These are phyloP conservation scores for Isotomurus palustris DNA, from an alignment of 2,888 invertebrate species.

Conservation along the genomic window DNA sequence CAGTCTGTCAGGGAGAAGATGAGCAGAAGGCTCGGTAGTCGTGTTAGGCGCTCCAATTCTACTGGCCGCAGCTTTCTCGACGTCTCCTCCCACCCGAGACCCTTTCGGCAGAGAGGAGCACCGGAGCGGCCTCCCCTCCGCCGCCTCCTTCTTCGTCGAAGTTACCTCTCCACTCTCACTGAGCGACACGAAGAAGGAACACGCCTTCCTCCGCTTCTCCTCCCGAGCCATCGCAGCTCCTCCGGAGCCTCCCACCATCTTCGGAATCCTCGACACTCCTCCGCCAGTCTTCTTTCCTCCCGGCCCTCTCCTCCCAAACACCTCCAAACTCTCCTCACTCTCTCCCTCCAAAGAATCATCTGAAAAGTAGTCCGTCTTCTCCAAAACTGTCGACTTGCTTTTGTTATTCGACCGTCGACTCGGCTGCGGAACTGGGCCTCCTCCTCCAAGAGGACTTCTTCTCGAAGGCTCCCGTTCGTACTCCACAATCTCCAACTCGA, in stretches of 20 bases:
- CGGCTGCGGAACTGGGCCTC: no score
- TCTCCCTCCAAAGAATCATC: slow-evolving; percentile 43
- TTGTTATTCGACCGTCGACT: no score
- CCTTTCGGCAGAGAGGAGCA: slow-evolving; percentile 1
- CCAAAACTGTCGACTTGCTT: neutral
- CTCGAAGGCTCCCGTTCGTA: slow-evolving; percentile 6
- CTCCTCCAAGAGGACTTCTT: neutral
- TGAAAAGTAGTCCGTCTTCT: slow-evolving; percentile 45
- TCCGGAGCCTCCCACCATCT: neutral
- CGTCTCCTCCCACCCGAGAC: neutral
- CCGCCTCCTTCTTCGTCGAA: neutral
- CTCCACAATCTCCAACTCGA: slow-evolving; percentile 10
- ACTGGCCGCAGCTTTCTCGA: neutral
- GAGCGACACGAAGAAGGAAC: slow-evolving; percentile 44
- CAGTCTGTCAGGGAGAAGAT: slow-evolving; percentile 9
- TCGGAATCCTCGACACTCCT: neutral
- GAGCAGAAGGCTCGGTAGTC: slow-evolving; percentile 7
- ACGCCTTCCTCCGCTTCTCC: slow-evolving; percentile 28
- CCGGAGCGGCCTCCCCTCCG: neutral
- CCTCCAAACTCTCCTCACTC: neutral
- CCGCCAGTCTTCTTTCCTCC: neutral
- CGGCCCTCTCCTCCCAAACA: neutral
- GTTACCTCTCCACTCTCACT: slow-evolving; percentile 1
- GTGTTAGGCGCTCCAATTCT: slow-evolving; percentile 1
- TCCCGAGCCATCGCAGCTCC: no score